Evolutionary conservation across 2,888 invertebrate genomes (phyloP).

Genomic region (Eumerus sabulonum): DNA sequence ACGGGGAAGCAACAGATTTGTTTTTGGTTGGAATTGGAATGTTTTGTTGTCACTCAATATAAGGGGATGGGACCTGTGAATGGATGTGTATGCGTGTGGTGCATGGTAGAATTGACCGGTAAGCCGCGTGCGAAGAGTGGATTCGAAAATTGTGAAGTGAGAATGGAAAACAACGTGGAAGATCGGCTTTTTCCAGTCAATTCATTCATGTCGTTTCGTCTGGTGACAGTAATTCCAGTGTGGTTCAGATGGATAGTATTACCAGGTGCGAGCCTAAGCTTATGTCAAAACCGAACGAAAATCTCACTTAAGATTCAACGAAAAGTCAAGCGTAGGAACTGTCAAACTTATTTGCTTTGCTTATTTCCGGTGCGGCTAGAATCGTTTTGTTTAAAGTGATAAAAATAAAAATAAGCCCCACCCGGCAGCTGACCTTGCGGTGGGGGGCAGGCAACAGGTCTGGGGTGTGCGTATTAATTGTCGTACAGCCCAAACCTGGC

Average conservation of each 20-base stretch:
- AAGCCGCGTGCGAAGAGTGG: conserved; percentile 5
- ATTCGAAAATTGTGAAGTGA: conserved; percentile 11
- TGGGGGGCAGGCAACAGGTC: too few relatives aligned
- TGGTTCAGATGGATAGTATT: not conserved
- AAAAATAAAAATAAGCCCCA: too few relatives aligned
- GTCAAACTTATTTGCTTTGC: too few relatives aligned
- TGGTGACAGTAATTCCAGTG: conserved; percentile 18
- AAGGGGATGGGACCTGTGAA: too few relatives aligned
- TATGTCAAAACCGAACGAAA: too few relatives aligned
- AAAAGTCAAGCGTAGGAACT: too few relatives aligned
- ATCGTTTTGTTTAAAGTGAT: too few relatives aligned
- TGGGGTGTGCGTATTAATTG: too few relatives aligned
- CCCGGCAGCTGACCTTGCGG: too few relatives aligned
- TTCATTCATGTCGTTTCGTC: conserved; percentile 38
- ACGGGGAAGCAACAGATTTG: conserved; percentile 50
- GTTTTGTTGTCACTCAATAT: conserved; percentile 13
- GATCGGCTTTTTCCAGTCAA: conserved; percentile 63
- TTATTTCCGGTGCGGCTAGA: too few relatives aligned
- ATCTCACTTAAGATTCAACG: too few relatives aligned
- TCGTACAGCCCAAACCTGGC: too few relatives aligned
- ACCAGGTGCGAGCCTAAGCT: conserved; percentile 5
- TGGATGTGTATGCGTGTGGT: not conserved
- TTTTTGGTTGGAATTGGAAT: conserved; percentile 23
- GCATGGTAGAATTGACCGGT: conserved; percentile 45
- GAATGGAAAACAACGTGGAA: conserved; percentile 28